Evolutionary conservation across 2,888 invertebrate species (phyloP).

Genomic region (Arctia plantaginis): DNA sequence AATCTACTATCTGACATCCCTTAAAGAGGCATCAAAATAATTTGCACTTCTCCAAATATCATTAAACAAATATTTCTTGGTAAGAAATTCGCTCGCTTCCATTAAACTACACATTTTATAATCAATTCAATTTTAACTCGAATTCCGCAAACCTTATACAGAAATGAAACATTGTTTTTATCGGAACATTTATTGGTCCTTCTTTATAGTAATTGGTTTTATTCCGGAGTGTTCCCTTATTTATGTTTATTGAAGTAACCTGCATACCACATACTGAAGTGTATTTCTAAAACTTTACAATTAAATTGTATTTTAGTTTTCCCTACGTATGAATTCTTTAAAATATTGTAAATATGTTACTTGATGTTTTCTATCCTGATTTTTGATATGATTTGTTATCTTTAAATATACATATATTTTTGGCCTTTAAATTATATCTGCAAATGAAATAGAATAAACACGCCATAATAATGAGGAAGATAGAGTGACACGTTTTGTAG

Average conservation of each 20-base stretch:
- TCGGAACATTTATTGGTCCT: conserved; percentile 2
- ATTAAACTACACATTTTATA: conserved; percentile 14
- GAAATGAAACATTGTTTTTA: conserved; percentile 16
- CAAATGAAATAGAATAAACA: no score
- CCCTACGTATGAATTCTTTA: no score
- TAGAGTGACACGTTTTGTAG: background rate
- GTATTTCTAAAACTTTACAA: background rate
- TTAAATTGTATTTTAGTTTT: background rate
- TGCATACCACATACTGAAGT: background rate
- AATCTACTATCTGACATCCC: background rate
- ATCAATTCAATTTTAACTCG: conserved; percentile 3
- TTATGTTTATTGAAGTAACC: background rate
- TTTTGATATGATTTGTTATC: no score
- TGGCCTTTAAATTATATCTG: no score
- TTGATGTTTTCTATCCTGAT: no score
- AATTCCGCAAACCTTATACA: background rate
- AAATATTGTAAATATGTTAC: no score
- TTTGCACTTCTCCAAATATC: background rate
- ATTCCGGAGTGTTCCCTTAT: background rate
- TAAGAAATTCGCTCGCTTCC: background rate
- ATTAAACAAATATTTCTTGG: background rate
- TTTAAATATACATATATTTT: no score
- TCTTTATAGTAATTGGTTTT: conserved; percentile 10
- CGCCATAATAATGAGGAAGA: no score
- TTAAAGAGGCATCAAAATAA: background rate